Evolutionary conservation across 23 tunicate species (phyloP).

Genomic region (Trididemnum nubilum): DNA sequence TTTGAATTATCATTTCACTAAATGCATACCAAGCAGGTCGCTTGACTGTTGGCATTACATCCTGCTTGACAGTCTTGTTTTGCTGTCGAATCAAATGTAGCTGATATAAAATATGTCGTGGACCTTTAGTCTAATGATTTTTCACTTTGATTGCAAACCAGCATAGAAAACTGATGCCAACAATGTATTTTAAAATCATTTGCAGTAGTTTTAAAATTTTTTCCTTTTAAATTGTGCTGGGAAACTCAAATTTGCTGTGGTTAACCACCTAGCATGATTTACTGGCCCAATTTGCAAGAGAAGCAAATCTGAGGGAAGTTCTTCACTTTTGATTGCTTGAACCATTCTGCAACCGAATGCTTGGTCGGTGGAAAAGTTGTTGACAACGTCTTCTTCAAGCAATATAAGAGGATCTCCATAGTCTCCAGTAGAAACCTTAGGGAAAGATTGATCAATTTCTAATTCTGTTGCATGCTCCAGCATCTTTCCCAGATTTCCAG

Average conservation of each 20-base stretch:
- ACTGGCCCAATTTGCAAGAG: conserved; percentile 3
- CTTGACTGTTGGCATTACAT: conserved; percentile 3
- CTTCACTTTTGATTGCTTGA: background rate
- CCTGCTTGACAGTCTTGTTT: background rate
- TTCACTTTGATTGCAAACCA: conserved; percentile 9
- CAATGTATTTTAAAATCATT: background rate
- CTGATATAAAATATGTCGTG: background rate
- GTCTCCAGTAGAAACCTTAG: background rate
- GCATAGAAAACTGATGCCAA: background rate
- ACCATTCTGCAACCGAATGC: background rate
- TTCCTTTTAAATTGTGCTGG: background rate
- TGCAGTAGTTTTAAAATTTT: background rate
- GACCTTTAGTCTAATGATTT: conserved; percentile 2
- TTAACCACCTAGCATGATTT: conserved; percentile 9
- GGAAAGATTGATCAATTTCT: background rate
- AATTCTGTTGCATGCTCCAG: background rate
- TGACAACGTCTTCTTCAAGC: background rate
- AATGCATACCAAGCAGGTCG: conserved; percentile 10
- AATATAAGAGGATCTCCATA: background rate
- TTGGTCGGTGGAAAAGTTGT: background rate
- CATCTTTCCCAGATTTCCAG: background rate
- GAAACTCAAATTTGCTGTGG: conserved; percentile 11
- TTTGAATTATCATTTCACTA: background rate
- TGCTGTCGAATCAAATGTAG: background rate
- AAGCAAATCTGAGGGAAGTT: background rate